Evolutionary conservation across 2,888 invertebrate genomes (phyloP).

Genomic region (Ceriagrion tenellum): DNA sequence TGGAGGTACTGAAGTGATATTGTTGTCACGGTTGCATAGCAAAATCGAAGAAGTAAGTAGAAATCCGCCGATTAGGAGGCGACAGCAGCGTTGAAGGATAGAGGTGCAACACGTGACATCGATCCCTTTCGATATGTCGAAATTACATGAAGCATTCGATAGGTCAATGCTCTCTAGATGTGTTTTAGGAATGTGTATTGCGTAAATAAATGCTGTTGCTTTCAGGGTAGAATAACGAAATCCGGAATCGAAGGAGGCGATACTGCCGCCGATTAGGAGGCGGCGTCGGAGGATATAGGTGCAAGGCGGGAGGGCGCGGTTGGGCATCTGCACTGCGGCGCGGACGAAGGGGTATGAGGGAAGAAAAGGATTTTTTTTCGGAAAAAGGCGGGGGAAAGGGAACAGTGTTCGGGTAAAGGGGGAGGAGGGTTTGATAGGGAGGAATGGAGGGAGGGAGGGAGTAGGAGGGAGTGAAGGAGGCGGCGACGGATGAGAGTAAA

Average conservation of each 20-base stretch:
- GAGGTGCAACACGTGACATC: too few species aligned
- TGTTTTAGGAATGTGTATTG: too few species aligned
- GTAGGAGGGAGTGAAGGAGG: neutral
- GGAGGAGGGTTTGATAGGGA: neutral
- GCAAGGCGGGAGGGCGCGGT: neutral
- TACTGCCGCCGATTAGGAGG: neutral
- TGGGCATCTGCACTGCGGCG: conserved; percentile 31
- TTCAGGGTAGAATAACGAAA: too few species aligned
- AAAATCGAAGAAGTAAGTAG: too few species aligned
- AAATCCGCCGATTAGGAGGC: too few species aligned
- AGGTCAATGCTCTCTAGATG: too few species aligned
- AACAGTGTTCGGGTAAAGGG: neutral
- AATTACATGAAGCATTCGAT: too few species aligned
- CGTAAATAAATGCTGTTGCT: too few species aligned
- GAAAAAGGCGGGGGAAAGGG: neutral
- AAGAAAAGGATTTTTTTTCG: conserved; percentile 14
- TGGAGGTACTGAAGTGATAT: too few species aligned
- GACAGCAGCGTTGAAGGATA: too few species aligned
- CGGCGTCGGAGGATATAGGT: neutral
- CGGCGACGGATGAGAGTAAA: conserved; percentile 19
- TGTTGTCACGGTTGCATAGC: too few species aligned
- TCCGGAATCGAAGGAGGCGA: neutral
- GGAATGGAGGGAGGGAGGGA: neutral
- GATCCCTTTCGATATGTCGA: too few species aligned
- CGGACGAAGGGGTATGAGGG: neutral